Evolutionary conservation across 2,888 invertebrate genomes (phyloP), one percentile per base, ranked within the genome.

Genomic region (Phengaris arion): DNA sequence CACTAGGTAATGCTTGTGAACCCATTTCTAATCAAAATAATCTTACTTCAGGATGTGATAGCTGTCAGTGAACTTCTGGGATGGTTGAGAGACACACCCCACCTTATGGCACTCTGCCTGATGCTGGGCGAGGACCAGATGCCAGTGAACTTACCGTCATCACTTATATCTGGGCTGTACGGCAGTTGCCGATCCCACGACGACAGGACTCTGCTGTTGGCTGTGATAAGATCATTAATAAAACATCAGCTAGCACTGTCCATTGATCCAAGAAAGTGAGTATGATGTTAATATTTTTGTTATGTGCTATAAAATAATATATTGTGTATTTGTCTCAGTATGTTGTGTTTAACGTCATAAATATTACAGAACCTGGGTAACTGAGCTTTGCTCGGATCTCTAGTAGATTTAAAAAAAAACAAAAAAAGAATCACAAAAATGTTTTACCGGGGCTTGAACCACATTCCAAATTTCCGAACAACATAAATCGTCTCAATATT

Each of bases 41-140:
- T 70, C 3, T 74, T 51, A 54, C 75, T 74, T 69, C 82, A 94
- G 94, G 94, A 94, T 80, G 93, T 89, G 13, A 82, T 85, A 78
- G 89, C 92, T 0, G 82, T 94, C 3, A 92, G 91, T 5, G 94
- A 94, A 79, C 85, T 94, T 0, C 83, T 94, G 77, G 93, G 91
- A 85, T 93, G 93, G 89, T 89, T 94, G 4, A 87, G 93, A 22
- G 91, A 91, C 54, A 91, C 91, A 0, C 94, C 94, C 0, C 92
- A 91, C 79, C 84, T 94, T 10, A 90, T 93, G n/a, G 85, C 93
- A 0, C 83, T 93, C 5, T 92, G 92, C 79, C 85, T 94, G 0
- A 86, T 93, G 5, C 86, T 92, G 0, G 94, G 94, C 12, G 94
- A 94, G 76, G 91, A 92, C 10, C 87, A 89, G 77, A 87, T 92